Base-by-base conservation (phyloP, 2,888 invertebrate species). In the Diogma glabrata region DNA sequence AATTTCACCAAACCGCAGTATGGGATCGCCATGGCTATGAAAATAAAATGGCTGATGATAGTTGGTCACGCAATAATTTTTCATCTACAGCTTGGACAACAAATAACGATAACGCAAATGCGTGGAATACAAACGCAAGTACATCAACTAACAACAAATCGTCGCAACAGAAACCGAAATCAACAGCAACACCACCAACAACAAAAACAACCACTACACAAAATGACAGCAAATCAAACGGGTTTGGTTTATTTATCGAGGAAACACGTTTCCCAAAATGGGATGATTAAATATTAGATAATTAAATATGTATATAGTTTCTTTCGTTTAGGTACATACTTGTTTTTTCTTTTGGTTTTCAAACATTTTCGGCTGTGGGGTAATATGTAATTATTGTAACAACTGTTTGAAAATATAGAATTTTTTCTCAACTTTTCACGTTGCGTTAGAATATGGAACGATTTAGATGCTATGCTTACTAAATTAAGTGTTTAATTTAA, bases 281-380 rank as follows among this genome's bases (percentile, higher is more conserved):
- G 81, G 81, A 81, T 58, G 81, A 81, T 67, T 81, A 75, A 75
- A 23, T 43, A n/a, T n/a, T n/a, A n/a, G n/a, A n/a, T n/a, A n/a
- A n/a, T n/a, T n/a, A n/a, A n/a, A n/a, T n/a, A n/a, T n/a, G n/a
- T n/a, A n/a, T n/a, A n/a, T n/a, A n/a, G n/a, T n/a, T n/a, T n/a
- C n/a, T n/a, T n/a, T n/a, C n/a, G n/a, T n/a, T n/a, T n/a, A n/a
- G n/a, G n/a, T n/a, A n/a, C n/a, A n/a, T n/a, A n/a, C n/a, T n/a
- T n/a, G n/a, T n/a, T n/a, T n/a, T n/a, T n/a, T n/a, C n/a, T n/a
- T n/a, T n/a, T n/a, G n/a, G n/a, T n/a, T n/a, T n/a, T n/a, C n/a
- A n/a, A n/a, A n/a, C n/a, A n/a, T n/a, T n/a, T n/a, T n/a, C n/a
- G n/a, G n/a, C n/a, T n/a, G n/a, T n/a, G n/a, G n/a, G n/a, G n/a